Evolutionary conservation across 1,140 invertebrate genomes (phyloP), one percentile per base, ranked within the genome.

Genomic region (Brachionus paranguensis): DNA sequence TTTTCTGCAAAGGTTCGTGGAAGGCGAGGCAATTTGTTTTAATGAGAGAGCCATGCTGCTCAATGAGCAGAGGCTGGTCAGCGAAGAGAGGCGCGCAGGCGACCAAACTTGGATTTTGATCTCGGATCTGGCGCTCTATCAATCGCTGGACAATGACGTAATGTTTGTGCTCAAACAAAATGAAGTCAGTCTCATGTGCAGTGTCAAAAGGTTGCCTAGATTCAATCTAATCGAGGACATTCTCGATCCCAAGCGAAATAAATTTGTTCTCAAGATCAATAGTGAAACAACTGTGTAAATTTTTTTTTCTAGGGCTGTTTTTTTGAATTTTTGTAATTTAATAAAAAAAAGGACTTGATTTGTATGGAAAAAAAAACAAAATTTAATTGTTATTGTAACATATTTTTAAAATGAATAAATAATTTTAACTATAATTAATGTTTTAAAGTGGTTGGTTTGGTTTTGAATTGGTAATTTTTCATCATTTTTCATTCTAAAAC

Each of bases 241-340:
- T 0, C 93, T 97, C 17, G 95, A 98, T 91, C 95, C 95, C 0
- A 96, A 96, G 88, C 94, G 93, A 85, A 97, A 98, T 89, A 95
- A 95, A 86, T 99, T 99, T 92, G 93, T 97, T 45, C 89, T 98
- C 68, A 91, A 95, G 87, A 90, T 98, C 1, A 98, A 96, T 88
- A 97, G 96, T 0, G 96, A 99, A 89, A 98, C 96, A 8, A 97
- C 95, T 55, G 96, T 98, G 88, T 98, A 87, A 88, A 76, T 76
- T 45, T 74, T 70, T 37, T 33, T n/a, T n/a, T n/a, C n/a, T n/a
- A n/a, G n/a, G n/a, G n/a, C n/a, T n/a, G n/a, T n/a, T n/a, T n/a
- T n/a, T n/a, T n/a, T n/a, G n/a, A n/a, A n/a, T n/a, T n/a, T n/a
- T n/a, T n/a, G n/a, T n/a, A n/a, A n/a, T n/a, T n/a, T n/a, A n/a